Percentiles rank a stretch among this genome's conserved stretches.
Conservation (phyloP, 2,888 invertebrate genomes). For the Ophioninae sp. region DNA sequence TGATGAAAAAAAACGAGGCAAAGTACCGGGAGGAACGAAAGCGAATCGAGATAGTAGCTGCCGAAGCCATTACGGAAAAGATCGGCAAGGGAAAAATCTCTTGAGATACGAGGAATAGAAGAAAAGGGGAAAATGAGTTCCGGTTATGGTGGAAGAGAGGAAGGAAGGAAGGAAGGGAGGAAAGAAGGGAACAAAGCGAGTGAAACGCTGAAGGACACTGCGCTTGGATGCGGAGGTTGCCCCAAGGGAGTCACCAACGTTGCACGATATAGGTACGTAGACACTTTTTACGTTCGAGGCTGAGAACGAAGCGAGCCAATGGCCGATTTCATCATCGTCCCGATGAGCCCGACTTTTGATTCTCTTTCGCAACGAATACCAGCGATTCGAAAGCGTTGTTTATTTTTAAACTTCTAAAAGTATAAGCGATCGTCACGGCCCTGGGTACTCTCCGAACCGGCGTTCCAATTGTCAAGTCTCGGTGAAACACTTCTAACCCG, state of each 20-base stretch:
- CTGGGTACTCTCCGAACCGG: background rate
- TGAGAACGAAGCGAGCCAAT: constrained; percentile 44
- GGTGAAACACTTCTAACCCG: background rate
- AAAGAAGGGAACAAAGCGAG: constrained; percentile 1
- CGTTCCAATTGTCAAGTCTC: background rate
- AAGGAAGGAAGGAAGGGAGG: constrained; percentile 6
- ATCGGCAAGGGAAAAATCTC: constrained; percentile 51
- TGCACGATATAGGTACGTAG: constrained; percentile 34
- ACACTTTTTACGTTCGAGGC: constrained; percentile 38
- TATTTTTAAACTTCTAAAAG: too few species aligned
- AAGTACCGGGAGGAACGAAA: constrained; percentile 52
- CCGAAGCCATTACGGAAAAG: constrained; percentile 55
- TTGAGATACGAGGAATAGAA: constrained; percentile 44
- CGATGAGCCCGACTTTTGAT: constrained; percentile 42
- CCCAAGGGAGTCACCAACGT: constrained; percentile 59
- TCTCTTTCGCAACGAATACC: constrained; percentile 66
- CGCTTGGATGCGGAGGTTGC: constrained; percentile 50
- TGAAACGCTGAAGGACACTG: constrained; percentile 36
- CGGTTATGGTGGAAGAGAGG: constrained; percentile 55
- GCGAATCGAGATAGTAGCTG: constrained; percentile 60
- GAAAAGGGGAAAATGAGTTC: constrained; percentile 61
- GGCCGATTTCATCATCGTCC: constrained; percentile 24
- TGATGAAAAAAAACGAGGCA: constrained; percentile 27
- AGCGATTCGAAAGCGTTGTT: constrained; percentile 64
- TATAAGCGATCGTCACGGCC: too few species aligned